A percentile compares a stretch with the other conserved stretches of the same genome.
phyloP scores from a whole-genome alignment of 2,797 vertebrate genomes.

The Cheirogaleus major region DNA sequence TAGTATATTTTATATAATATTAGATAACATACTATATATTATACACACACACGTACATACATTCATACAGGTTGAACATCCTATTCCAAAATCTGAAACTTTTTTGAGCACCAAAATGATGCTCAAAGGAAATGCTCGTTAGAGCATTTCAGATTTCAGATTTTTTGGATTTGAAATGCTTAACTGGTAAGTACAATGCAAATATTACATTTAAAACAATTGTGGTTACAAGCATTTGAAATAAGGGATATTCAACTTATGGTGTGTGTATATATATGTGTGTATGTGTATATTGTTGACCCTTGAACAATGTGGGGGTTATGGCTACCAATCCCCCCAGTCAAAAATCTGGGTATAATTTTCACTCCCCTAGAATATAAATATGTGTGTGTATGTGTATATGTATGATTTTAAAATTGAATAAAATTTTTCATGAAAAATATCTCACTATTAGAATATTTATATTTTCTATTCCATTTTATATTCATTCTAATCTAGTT shows the following conservation, averaged over 20 bases:
- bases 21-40: neutral
- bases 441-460: neutral
- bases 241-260: neutral
- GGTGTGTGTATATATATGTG: neutral
- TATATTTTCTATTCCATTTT: neutral
- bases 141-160: neutral
- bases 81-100: neutral
- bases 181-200: neutral
- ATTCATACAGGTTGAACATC: neutral
- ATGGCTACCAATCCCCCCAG: neutral
- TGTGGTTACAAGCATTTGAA: neutral
- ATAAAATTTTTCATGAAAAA: neutral
- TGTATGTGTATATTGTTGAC: neutral
- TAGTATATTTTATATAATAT: neutral
- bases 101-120: neutral
- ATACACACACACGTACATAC: neutral
- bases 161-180: neutral
- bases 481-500: neutral
- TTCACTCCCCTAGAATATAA: neutral
- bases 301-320: neutral
- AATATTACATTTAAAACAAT: neutral
- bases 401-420: neutral
- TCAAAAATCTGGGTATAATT: neutral
- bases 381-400: neutral
- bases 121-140: neutral